These are phyloP conservation scores for Prochilodus magdalenae DNA, from an alignment of 2,113 vertebrate genomes.

Conservation along the genomic window DNA sequence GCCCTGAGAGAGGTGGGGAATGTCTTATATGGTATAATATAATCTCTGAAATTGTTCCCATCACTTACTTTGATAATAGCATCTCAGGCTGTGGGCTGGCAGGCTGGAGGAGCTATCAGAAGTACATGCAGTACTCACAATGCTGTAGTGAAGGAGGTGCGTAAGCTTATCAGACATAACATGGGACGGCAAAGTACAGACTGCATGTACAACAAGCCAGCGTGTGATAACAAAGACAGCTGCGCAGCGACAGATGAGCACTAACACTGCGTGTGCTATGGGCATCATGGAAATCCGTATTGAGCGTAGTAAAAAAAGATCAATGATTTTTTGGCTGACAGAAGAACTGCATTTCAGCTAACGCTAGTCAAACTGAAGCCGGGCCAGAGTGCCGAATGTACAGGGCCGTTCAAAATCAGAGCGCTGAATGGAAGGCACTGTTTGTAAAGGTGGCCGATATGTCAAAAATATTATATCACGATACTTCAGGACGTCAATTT, in stretches of 20 bases:
- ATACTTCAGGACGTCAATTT: too few species aligned
- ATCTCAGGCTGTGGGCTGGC: not conserved
- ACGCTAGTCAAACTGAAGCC: not conserved
- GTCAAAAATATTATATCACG: too few species aligned
- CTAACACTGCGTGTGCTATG: not conserved
- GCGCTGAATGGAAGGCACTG: not conserved
- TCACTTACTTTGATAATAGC: too few species aligned
- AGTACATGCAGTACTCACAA: not conserved
- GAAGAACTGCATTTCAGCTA: not conserved
- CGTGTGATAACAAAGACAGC: not conserved
- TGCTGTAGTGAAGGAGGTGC: not conserved
- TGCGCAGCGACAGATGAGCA: not conserved
- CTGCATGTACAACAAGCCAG: not conserved
- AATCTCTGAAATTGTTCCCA: too few species aligned
- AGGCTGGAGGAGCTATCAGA: not conserved
- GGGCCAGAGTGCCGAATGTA: not conserved
- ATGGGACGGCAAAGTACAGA: not conserved
- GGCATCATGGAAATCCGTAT: conserved; percentile 41
- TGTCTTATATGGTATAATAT: too few species aligned
- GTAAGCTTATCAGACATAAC: not conserved
- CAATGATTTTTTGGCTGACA: not conserved
- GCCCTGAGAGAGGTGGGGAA: not conserved
- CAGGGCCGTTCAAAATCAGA: not conserved
- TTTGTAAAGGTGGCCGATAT: too few species aligned
- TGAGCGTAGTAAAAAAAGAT: conserved; percentile 42